Base-by-base conservation (phyloP, 2,888 invertebrate genomes). In the Octodonta nipae region DNA sequence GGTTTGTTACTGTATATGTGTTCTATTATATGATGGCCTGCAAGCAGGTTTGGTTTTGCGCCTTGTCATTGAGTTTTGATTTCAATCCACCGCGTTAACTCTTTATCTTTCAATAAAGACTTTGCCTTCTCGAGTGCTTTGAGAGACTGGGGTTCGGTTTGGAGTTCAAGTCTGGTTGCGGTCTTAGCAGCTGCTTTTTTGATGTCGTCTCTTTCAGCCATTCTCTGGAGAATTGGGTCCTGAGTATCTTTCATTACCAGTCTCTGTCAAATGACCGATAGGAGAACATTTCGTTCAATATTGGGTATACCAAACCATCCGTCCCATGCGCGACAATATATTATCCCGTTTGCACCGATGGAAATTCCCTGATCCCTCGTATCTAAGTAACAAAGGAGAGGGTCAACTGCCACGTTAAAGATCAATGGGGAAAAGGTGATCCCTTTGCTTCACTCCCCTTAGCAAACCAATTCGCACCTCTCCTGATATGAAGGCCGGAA, bases 391-490 rank as follows among this genome's bases (percentile, higher is more conserved):
- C 25, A 33, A 29, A 50, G 35, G 26, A 52, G 35, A n/a, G 48
- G 43, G 29, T 52, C 51, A 8, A 48, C 32, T 24, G 50, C 44
- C 37, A 43, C 45, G 39, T 60, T 60, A 31, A 63, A 62, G 1
- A 59, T 28, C 1, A 56, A 20, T 2, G 55, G 53, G 3, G 55
- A 56, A 4, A 60, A n/a, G 41, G 12, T 60, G 58, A 38, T 60
- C 50, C 12, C 48, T 46, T 38, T 62, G 61, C 17, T 57, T 50
- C 7, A 61, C 60, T 30, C 60, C 59, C 24, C 56, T 37, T 38
- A 41, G 41, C 32, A 51, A 40, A 4, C 26, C 11, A 4, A 51
- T 36, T 5, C 26, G 26, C 15, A 17, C 33, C 3, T 37, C 40
- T 6, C 40, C 40, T 3, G 42, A 34, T 2, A 47, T 29, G 1